Evolutionary conservation across 1,140 invertebrate species (phyloP), one percentile per base, ranked within the genome.

Genomic region (Pristionchus pacificus): DNA sequence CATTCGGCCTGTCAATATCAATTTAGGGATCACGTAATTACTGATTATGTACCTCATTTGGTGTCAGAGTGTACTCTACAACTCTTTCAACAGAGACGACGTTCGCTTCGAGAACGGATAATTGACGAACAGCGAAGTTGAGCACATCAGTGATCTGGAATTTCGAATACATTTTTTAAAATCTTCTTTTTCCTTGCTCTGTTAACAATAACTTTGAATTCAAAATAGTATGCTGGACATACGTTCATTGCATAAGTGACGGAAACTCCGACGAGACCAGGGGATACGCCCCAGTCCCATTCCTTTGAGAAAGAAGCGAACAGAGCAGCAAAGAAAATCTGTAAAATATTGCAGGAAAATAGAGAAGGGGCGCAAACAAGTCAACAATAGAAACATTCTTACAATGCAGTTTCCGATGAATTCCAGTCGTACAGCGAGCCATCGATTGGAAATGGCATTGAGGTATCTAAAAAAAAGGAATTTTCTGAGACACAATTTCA

Each of bases 61-160:
- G 58, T 3, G 71, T 72, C 27, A 30, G 66, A 15, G 91, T 89
- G 82, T 97, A 98, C 82, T 98, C 95, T 83, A 93, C 94, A 75
- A 98, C 93, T 85, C 95, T 89, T 85, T 98, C 95, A 1, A 98
- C 94, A 19, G 93, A 92, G 0, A 98, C 95, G 74, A 97, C 96
- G 82, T 97, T 96, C 0, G 93, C 95, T 87, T 98, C 95, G 32
- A 98, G 90, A 79, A 97, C 94, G 2, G 92, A 93, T 0, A 92
- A 92, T 93, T 97, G 96, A 72, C 94, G 87, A 6, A 98, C 94
- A 72, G 97, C 86, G 93, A 93, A 96, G 85, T 96, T 97, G 2
- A 97, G 86, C 0, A 92, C 93, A 88, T 94, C 92, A 0, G 95
- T 97, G 62, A 97, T 85, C 85, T 84, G 29, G 93, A 87, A 49